Base-by-base conservation (phyloP, 2,113 vertebrate species). In the Strix uralensis region DNA sequence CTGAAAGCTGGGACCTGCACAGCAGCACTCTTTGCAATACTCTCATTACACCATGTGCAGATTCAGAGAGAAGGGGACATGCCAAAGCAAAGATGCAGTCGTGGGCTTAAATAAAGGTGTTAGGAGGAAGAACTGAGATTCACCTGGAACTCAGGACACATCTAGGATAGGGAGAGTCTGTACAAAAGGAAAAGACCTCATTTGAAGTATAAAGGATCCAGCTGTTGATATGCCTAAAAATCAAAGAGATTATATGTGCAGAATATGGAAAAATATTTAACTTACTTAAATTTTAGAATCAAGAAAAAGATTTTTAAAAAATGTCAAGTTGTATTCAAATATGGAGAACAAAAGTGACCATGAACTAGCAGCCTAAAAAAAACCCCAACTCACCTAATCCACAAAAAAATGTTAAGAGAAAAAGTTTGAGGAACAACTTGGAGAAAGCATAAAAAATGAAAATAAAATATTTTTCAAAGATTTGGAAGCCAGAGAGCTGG, bases 71-170 rank as follows among this genome's bases (percentile, higher is more conserved):
- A 72, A 36, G 5, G 27, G 18, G 36, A 79, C 16, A 34, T 7
- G 7, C 27, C 3, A 6, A 55, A 67, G 36, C 8, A 83, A 54
- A 89, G 38, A 20, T 55, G 12, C 21, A 46, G 6, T 6, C 38
- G 25, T 0, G 0, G 30, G 22, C 52, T 82, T 14, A 71, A 74
- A 75, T 13, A 82, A n/a, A 0, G 0, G 25, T 5, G 13, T 14
- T n/a, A 58, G 52, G 21, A 86, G 15, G 11, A 65, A 73, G 26
- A 87, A 38, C 14, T 32, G 38, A 19, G 59, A 40, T 27, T 75
- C 72, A 67, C 10, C 52, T 59, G n/a, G 47, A 88, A 83, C 32
- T 16, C 34, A 81, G n/a, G 20, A 40, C 34, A 78, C 0, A 0
- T 19, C 30, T 15, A 70, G 11, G 23, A 61, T 1, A 74, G 10